Percentiles rank a stretch among this genome's conserved stretches.
Conservation (phyloP, 2,888 invertebrate species). For the Anodontia alba region DNA sequence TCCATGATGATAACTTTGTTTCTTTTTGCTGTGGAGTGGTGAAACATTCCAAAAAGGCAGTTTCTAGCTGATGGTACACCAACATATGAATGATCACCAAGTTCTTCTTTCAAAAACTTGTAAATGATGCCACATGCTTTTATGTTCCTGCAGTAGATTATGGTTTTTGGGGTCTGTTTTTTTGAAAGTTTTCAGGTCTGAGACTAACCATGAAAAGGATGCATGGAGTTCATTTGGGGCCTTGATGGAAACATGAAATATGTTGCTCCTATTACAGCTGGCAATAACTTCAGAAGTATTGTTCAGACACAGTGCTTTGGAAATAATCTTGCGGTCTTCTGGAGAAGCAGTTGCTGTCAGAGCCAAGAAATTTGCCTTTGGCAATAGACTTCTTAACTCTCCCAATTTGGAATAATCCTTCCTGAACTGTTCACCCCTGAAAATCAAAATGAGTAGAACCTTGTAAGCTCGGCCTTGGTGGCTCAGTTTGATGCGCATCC, state of each 20-base stretch:
- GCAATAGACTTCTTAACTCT: slow-evolving; percentile 23
- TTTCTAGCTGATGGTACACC: slow-evolving; percentile 23
- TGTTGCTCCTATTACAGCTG: slow-evolving; percentile 8
- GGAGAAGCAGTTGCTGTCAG: slow-evolving; percentile 22
- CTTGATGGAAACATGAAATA: not conserved
- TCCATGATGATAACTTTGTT: slow-evolving; percentile 21
- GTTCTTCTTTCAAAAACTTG: not conserved
- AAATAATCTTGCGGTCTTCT: not conserved
- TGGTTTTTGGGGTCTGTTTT: slow-evolving; percentile 7
- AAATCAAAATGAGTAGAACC: not conserved
- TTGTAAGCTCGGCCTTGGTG: no score
- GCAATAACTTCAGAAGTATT: not conserved
- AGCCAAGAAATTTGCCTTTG: slow-evolving; percentile 21
- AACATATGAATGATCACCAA: slow-evolving; percentile 14
- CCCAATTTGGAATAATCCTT: slow-evolving; percentile 15
- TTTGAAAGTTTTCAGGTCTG: slow-evolving; percentile 16
- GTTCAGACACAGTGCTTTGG: not conserved
- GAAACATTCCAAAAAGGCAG: slow-evolving; percentile 30
- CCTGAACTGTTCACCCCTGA: slow-evolving; percentile 10
- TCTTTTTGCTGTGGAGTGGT: slow-evolving; percentile 30
- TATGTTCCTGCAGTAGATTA: slow-evolving; percentile 29
- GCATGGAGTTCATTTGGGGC: slow-evolving; percentile 13
- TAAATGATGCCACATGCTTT: slow-evolving; percentile 17
- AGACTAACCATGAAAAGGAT: slow-evolving; percentile 23
- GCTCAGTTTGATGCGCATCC: no score